Evolutionary conservation across 2,888 invertebrate species (phyloP).

Genomic region (Elgonia sp.): DNA sequence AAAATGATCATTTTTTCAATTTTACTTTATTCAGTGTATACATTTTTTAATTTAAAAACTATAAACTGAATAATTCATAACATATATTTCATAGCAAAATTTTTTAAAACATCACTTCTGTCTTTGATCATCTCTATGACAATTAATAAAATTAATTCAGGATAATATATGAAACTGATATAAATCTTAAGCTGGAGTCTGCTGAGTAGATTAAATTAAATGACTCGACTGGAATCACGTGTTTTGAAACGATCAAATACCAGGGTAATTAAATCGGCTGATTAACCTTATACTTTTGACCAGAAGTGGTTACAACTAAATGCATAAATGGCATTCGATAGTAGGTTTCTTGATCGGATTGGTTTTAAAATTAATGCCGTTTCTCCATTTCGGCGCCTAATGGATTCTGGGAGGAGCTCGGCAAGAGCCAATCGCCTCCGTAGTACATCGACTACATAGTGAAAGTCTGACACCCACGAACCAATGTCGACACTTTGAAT

Average conservation of each 20-base stretch:
- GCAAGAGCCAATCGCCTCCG: slow-evolving; percentile 85
- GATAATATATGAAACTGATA: slow-evolving; percentile 5
- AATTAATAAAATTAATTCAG: not conserved
- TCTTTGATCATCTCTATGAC: not conserved
- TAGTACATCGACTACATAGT: slow-evolving; percentile 79
- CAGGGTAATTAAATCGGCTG: slow-evolving; percentile 81
- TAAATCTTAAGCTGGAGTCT: not conserved
- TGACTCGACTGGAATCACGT: slow-evolving; percentile 29
- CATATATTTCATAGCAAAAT: no score
- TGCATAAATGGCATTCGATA: slow-evolving; percentile 83
- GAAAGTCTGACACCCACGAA: slow-evolving; percentile 84
- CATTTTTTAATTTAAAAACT: no score
- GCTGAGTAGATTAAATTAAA: slow-evolving; percentile 9
- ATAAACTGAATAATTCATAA: no score
- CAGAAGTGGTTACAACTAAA: slow-evolving; percentile 70
- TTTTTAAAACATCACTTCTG: not conserved
- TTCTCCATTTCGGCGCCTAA: slow-evolving; percentile 85
- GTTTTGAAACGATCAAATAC: slow-evolving; percentile 29
- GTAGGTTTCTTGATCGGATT: slow-evolving; percentile 82
- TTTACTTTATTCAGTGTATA: no score
- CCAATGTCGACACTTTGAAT: slow-evolving; percentile 79
- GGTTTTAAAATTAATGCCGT: slow-evolving; percentile 85
- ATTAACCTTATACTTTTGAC: slow-evolving; percentile 76
- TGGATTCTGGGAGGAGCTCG: slow-evolving; percentile 84
- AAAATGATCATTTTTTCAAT: no score